phyloP scores from a whole-genome alignment of 2,113 vertebrate genomes.

The Brienomyrus brachyistius region DNA sequence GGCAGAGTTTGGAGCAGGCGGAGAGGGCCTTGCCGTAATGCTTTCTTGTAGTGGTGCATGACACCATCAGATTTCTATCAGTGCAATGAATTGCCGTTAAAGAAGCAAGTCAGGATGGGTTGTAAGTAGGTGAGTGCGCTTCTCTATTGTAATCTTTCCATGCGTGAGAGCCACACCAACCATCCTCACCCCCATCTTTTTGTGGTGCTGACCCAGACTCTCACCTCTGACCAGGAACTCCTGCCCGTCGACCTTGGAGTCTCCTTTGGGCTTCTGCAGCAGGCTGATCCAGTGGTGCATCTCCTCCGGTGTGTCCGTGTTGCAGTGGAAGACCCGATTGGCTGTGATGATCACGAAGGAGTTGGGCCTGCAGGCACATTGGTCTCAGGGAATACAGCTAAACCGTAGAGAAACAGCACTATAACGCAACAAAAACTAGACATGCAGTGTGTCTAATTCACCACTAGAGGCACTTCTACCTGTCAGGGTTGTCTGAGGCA shows the following conservation, averaged over 20 bases:
- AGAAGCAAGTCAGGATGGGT: not conserved
- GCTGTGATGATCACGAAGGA: slow-evolving; percentile 92
- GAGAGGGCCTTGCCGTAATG: not conserved
- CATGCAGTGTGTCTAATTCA: not conserved
- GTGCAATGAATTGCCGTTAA: not conserved
- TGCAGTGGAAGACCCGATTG: slow-evolving; percentile 88
- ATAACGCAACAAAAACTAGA: not conserved
- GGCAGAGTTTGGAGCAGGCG: not conserved
- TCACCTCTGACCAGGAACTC: slow-evolving; percentile 83
- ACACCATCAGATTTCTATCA: not conserved
- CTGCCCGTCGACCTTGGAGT: slow-evolving; percentile 79
- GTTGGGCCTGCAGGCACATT: slow-evolving; percentile 66
- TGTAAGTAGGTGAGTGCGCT: not conserved
- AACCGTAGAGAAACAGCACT: not conserved
- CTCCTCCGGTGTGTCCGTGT: slow-evolving; percentile 81
- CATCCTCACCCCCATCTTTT: not conserved
- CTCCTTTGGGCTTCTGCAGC: slow-evolving; percentile 83
- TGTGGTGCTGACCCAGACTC: not conserved
- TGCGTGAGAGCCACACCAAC: not conserved
- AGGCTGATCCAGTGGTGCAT: slow-evolving; percentile 95
- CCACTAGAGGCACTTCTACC: slow-evolving; percentile 53
- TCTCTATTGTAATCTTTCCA: not conserved
- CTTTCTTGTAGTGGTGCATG: not conserved
- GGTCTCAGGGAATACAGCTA: not conserved
- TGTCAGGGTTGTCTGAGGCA: slow-evolving; percentile 86